A percentile compares a stretch with the other conserved stretches of the same genome.
These are phyloP conservation scores for Glossosoma conforme DNA, from an alignment of 1,140 invertebrate species.

Conservation along the genomic window DNA sequence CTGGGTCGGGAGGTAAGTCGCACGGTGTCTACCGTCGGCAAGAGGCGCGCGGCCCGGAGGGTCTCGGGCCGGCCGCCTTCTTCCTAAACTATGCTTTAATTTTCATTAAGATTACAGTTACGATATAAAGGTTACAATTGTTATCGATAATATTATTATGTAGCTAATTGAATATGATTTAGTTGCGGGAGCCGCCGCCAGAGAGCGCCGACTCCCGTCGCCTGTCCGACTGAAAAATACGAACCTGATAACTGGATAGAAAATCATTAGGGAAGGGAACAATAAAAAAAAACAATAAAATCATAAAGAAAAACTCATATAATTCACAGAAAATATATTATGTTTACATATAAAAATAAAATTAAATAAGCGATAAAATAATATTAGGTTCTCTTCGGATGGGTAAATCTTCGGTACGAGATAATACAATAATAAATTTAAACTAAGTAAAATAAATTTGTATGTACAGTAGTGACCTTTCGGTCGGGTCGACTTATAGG, in stretches of 20 bases:
- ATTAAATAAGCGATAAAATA: conserved; percentile 15
- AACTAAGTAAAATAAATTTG: conserved; percentile 13
- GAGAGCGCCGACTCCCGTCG: background rate
- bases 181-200: background rate
- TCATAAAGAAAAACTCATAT: conserved; percentile 20
- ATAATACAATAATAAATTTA: conserved; percentile 9
- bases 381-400: conserved; percentile 15
- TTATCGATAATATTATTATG: conserved; percentile 1
- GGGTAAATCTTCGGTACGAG: background rate
- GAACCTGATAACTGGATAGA: background rate
- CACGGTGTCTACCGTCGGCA: no score
- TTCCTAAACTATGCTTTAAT: background rate
- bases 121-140: background rate
- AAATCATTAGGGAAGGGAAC: background rate
- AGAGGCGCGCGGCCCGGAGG: conserved; percentile 35
- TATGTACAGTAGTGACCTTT: conserved; percentile 18
- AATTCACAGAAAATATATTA: conserved; percentile 24
- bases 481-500: conserved; percentile 13
- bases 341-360: conserved; percentile 19
- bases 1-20: no score
- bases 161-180: background rate
- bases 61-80: background rate
- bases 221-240: background rate
- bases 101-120: conserved; percentile 1
- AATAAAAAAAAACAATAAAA: conserved; percentile 12